These are phyloP conservation scores for Drusus annulatus DNA, from an alignment of 1,140 invertebrate species.

Conservation along the genomic window DNA sequence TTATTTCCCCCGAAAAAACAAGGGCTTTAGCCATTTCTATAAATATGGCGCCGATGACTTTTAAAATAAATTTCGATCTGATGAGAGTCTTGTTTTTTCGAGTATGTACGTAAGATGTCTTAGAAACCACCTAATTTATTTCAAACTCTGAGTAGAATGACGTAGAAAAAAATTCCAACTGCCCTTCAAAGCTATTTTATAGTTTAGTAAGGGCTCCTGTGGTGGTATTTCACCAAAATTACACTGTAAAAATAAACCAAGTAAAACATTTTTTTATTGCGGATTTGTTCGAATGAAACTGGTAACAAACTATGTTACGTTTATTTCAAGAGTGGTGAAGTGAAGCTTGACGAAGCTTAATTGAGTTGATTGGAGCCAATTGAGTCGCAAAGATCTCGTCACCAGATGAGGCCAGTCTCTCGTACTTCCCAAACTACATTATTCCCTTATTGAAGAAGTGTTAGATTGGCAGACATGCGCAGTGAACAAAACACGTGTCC, in stretches of 20 bases:
- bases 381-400: conserved; percentile 39
- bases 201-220: background rate
- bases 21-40: no score
- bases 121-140: no score
- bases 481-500: conserved; percentile 8
- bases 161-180: no score
- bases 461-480: conserved; percentile 12
- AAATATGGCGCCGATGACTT: no score
- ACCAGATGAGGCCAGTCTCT: conserved; percentile 20
- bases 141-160: no score
- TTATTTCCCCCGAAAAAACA: no score
- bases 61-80: background rate
- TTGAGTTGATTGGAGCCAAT: conserved; percentile 54
- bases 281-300: background rate
- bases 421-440: background rate
- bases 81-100: background rate
- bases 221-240: no score
- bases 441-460: background rate
- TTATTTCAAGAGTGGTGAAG: conserved; percentile 3
- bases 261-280: no score
- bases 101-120: no score
- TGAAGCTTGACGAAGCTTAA: conserved; percentile 37
- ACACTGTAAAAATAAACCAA: background rate
- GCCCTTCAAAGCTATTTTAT: background rate
- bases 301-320: no score